Conservation (phyloP, 2,888 invertebrate species). For the Limnephilus marmoratus region DNA sequence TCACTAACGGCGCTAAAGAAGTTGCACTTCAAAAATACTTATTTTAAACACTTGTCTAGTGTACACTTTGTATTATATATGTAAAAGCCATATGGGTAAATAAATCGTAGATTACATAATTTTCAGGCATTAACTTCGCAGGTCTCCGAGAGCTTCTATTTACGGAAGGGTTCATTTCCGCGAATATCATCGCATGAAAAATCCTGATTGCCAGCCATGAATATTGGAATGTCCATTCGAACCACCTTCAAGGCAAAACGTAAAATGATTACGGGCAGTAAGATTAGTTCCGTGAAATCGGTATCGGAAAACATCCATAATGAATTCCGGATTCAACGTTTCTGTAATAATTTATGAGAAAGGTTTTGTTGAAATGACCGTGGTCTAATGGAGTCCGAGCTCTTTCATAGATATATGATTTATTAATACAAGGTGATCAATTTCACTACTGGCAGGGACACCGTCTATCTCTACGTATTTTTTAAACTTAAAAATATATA, state of each 20-base stretch:
- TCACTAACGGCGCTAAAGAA: too few species aligned
- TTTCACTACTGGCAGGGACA: background rate
- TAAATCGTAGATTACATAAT: too few species aligned
- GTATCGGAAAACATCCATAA: background rate
- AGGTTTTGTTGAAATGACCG: conserved; percentile 3
- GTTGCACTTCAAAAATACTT: too few species aligned
- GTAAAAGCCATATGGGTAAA: too few species aligned
- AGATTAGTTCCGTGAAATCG: background rate
- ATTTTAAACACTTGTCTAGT: too few species aligned
- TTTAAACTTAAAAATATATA: background rate
- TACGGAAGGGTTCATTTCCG: background rate
- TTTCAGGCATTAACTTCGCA: too few species aligned
- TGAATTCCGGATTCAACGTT: conserved; percentile 9
- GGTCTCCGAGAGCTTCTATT: background rate
- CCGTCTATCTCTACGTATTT: background rate
- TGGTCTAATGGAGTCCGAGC: background rate
- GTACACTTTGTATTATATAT: too few species aligned
- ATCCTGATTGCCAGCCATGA: background rate
- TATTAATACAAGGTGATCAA: background rate
- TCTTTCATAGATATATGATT: background rate
- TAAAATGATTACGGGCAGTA: background rate
- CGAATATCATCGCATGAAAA: background rate
- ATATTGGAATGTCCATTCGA: background rate
- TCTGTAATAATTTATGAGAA: conserved; percentile 8
- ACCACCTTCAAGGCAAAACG: background rate